These are phyloP conservation scores for Heliconius melpomene DNA, from an alignment of 1,140 invertebrate species.

Conservation along the genomic window DNA sequence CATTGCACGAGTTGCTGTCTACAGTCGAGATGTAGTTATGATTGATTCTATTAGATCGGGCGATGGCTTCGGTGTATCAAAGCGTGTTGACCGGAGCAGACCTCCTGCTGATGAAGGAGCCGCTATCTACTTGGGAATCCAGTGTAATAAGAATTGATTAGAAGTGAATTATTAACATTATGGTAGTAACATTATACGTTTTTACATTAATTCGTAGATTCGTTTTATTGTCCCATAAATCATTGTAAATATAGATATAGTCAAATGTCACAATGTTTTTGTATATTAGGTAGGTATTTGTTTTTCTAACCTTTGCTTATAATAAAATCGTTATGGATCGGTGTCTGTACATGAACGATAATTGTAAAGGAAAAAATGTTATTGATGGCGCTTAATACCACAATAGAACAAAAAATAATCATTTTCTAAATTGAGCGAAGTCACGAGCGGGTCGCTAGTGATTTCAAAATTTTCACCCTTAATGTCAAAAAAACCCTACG, in stretches of 20 bases:
- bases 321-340: no score
- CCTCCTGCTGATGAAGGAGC: slow-evolving; percentile 69
- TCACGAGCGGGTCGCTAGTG: no score
- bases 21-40: slow-evolving; percentile 65
- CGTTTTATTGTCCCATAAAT: not conserved
- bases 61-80: slow-evolving; percentile 75
- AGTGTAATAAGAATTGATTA: slow-evolving; percentile 47
- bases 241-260: not conserved
- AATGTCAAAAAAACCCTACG: no score
- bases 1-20: slow-evolving; percentile 23
- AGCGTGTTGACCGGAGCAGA: slow-evolving; percentile 71
- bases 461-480: no score
- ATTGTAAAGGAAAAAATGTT: no score
- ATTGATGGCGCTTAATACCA: no score
- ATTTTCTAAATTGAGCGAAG: no score
- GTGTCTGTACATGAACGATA: no score
- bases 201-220: not conserved
- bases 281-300: no score
- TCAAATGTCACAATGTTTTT: not conserved
- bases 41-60: slow-evolving; percentile 76
- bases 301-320: no score
- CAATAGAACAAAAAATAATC: no score
- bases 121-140: slow-evolving; percentile 44
- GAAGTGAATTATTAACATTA: slow-evolving; percentile 35
- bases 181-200: not conserved